These are phyloP conservation scores for Lamellibrachia columna DNA, from an alignment of 2,888 invertebrate species.

Conservation along the genomic window DNA sequence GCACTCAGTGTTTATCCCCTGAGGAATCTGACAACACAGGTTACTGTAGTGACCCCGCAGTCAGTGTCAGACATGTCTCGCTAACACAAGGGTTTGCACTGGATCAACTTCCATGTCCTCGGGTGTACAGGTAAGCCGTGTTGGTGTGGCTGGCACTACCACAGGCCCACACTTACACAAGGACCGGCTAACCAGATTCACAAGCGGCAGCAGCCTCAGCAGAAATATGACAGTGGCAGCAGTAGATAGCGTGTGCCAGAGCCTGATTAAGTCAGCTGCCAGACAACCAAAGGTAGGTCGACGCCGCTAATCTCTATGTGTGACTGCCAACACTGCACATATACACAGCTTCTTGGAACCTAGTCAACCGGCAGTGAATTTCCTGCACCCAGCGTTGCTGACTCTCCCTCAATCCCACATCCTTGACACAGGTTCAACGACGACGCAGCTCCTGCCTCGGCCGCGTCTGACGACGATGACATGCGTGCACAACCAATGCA, in stretches of 20 bases:
- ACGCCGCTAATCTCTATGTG: constrained; percentile 11
- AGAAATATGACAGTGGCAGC: not conserved
- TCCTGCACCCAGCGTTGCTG: not conserved
- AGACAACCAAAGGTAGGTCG: not conserved
- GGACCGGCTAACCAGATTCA: not conserved
- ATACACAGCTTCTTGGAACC: not conserved
- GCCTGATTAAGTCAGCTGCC: constrained; percentile 8
- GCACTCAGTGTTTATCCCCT: not conserved
- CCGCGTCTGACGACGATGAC: not conserved
- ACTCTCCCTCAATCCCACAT: not conserved
- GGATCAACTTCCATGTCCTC: not conserved
- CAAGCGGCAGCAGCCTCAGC: not conserved
- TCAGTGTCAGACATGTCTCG: not conserved
- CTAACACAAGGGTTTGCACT: not conserved
- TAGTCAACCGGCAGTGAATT: not conserved
- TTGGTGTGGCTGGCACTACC: not conserved
- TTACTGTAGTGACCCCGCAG: not conserved
- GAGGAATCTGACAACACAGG: not conserved
- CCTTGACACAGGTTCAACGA: not conserved
- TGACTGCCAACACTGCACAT: not conserved
- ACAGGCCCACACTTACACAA: not conserved
- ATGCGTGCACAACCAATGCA: not conserved
- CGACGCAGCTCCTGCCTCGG: not conserved
- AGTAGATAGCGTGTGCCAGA: not conserved
- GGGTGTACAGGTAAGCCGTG: not conserved